Conservation (phyloP, 1,140 invertebrate species). For the Bombus confusus region DNA sequence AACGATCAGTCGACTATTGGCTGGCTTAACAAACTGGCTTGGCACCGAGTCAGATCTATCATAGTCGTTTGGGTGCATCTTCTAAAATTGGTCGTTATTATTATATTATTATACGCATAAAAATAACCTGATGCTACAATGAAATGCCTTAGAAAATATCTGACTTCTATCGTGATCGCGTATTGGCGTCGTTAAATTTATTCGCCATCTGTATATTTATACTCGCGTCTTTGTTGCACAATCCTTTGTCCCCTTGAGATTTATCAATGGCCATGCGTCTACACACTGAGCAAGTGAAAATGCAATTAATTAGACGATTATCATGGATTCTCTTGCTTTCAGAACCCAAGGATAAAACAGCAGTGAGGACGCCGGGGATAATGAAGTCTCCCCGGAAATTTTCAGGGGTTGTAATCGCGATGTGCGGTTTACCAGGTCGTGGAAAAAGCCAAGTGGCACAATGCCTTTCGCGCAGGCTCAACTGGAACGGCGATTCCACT, state of each 20-base stretch:
- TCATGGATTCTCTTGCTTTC: conserved; percentile 33
- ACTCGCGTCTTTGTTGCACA: background rate
- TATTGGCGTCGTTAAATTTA: background rate
- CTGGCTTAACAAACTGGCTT: background rate
- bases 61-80: background rate
- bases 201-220: too few species aligned
- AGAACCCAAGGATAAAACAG: conserved; percentile 75
- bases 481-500: conserved; percentile 94
- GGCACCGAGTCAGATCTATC: background rate
- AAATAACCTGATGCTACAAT: background rate
- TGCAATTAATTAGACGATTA: conserved; percentile 1
- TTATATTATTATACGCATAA: background rate
- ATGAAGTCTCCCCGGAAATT: conserved; percentile 84
- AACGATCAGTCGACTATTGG: conserved; percentile 7
- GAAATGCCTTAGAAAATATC: background rate
- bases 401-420: conserved; percentile 91
- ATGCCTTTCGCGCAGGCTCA: conserved; percentile 93
- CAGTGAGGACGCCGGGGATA: conserved; percentile 58
- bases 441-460: conserved; percentile 96
- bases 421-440: conserved; percentile 95
- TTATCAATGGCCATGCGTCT: too few species aligned
- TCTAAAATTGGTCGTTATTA: background rate
- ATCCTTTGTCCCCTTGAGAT: background rate
- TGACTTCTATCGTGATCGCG: background rate
- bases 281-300: background rate